Percentiles rank a stretch among this genome's conserved stretches.
Evolutionary conservation across 1,140 invertebrate species (phyloP).

Genomic region (Eupeodes corollae): DNA sequence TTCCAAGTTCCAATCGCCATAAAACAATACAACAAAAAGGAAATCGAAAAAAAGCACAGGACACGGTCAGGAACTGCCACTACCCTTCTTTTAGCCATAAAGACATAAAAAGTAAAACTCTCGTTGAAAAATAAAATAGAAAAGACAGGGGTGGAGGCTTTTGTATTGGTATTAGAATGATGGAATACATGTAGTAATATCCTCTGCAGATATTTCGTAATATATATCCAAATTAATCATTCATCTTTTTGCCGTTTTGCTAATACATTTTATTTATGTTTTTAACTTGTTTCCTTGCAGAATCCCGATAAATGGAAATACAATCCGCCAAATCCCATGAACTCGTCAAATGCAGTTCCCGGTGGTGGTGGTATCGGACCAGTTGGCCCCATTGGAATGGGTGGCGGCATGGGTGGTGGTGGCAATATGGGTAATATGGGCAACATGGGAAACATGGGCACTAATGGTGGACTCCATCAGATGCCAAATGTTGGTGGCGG

Average conservation of each 20-base stretch:
- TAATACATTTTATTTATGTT: neutral
- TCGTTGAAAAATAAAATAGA: too few relatives aligned
- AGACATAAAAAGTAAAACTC: neutral
- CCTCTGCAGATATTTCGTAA: too few relatives aligned
- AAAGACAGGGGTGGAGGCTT: too few relatives aligned
- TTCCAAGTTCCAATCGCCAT: neutral
- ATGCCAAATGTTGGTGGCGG: constrained; percentile 5
- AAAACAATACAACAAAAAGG: neutral
- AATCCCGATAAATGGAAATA: constrained; percentile 57
- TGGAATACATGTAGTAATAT: too few relatives aligned
- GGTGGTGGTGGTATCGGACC: constrained; percentile 26
- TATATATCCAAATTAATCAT: too few relatives aligned
- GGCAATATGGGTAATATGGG: constrained; percentile 13
- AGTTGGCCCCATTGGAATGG: constrained; percentile 32
- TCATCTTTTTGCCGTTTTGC: too few relatives aligned
- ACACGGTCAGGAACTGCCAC: neutral
- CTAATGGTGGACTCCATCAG: constrained; percentile 30
- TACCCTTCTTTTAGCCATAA: too few relatives aligned
- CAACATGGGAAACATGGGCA: constrained; percentile 17
- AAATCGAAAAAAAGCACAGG: too few relatives aligned
- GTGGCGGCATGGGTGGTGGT: constrained; percentile 18
- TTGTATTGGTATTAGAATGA: too few relatives aligned
- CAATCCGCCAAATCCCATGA: constrained; percentile 34
- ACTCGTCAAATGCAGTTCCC: constrained; percentile 28
- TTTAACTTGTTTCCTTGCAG: constrained; percentile 32